A percentile compares a stretch with the other conserved stretches of the same genome.
Evolutionary conservation across 1,140 invertebrate species (phyloP).

Genomic region (Contarinia nasturtii): DNA sequence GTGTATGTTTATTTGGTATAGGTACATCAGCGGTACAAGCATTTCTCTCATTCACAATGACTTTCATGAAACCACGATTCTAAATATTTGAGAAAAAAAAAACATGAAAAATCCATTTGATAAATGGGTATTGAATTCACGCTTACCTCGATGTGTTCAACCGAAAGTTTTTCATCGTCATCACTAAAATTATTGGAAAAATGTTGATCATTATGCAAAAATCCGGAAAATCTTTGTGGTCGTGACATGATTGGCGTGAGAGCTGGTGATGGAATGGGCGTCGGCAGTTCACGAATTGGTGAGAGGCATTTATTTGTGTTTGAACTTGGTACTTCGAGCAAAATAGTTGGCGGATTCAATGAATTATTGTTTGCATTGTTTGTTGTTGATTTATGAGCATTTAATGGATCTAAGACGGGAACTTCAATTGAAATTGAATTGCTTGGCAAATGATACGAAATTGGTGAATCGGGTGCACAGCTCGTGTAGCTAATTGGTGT

Average conservation of each 20-base stretch:
- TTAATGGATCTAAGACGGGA: conserved; percentile 41
- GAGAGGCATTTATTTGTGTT: conserved; percentile 50
- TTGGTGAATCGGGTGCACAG: conserved; percentile 33
- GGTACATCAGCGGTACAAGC: too few relatives aligned
- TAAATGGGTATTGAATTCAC: neutral
- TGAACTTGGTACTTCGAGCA: conserved; percentile 44
- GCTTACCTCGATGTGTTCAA: neutral
- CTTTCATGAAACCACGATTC: too few relatives aligned
- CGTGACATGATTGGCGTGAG: conserved; percentile 40
- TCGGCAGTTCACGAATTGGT: conserved; percentile 49
- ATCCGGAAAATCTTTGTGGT: conserved; percentile 4
- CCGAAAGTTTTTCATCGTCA: conserved; percentile 7
- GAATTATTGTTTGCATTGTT: conserved; percentile 29
- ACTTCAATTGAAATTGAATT: conserved; percentile 34
- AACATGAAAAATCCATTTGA: too few relatives aligned
- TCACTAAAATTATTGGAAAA: conserved; percentile 18
- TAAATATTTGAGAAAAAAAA: too few relatives aligned
- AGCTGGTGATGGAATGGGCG: conserved; percentile 43
- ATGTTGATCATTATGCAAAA: conserved; percentile 6
- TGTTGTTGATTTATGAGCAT: conserved; percentile 29
- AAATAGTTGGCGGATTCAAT: conserved; percentile 43
- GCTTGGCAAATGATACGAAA: conserved; percentile 12
- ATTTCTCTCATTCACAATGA: too few relatives aligned
- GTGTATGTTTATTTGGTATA: too few relatives aligned
- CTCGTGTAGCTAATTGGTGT: conserved; percentile 32